Evolutionary conservation across 2,797 vertebrate genomes (phyloP).

Genomic region (Urophycis tenuis): DNA sequence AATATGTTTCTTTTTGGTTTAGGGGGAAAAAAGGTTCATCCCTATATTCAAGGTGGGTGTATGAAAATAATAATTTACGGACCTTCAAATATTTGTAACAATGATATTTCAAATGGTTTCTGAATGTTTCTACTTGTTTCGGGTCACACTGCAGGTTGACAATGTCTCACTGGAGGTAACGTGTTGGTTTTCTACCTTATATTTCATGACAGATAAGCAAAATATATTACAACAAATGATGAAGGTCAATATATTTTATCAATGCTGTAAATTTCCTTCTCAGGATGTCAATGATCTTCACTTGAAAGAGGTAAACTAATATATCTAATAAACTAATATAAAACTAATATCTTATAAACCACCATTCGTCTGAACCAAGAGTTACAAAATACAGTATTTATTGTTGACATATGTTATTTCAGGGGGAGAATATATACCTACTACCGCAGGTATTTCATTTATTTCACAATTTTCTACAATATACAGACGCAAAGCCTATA

Average conservation of each 20-base stretch:
- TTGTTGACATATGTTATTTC: slow-evolving; percentile 1
- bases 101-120: no score
- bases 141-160: slow-evolving; percentile 37
- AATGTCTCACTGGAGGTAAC: slow-evolving; percentile 55
- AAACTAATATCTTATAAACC: neutral
- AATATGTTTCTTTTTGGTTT: slow-evolving; percentile 21
- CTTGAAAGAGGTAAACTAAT: slow-evolving; percentile 52
- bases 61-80: neutral
- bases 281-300: slow-evolving; percentile 39
- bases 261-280: slow-evolving; percentile 9
- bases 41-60: slow-evolving; percentile 50
- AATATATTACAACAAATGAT: neutral
- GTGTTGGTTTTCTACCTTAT: neutral
- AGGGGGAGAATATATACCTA: slow-evolving; percentile 58
- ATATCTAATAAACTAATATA: no score
- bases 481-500: neutral
- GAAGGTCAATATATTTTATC: neutral
- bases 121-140: slow-evolving; percentile 3
- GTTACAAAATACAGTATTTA: neutral
- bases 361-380: neutral
- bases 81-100: neutral
- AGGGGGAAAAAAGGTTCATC: slow-evolving; percentile 37
- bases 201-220: neutral
- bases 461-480: neutral
- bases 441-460: slow-evolving; percentile 38